Evolutionary conservation across 2,888 invertebrate species (phyloP).

Genomic region (Eupithecia abbreviata): DNA sequence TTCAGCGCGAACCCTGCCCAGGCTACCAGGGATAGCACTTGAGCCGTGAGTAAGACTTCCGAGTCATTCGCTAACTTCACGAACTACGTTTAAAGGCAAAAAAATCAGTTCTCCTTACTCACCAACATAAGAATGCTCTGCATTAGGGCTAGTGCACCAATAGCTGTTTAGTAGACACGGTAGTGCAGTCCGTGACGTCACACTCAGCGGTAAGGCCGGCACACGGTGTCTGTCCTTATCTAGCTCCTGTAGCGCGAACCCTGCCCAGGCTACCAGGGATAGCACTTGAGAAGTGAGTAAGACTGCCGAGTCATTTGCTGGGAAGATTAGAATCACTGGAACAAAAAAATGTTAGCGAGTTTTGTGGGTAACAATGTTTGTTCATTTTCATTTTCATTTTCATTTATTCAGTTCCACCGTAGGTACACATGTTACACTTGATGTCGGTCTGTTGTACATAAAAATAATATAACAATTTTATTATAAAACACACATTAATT

Average conservation of each 20-base stretch:
- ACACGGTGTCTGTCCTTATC: conserved; percentile 61
- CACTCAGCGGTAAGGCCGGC: conserved; percentile 68
- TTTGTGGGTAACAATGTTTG: background rate
- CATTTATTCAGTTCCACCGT: too few relatives aligned
- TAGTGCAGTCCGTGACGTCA: conserved; percentile 59
- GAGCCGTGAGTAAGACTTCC: conserved; percentile 65
- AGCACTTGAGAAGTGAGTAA: conserved; percentile 68
- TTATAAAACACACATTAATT: too few relatives aligned
- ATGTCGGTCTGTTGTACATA: too few relatives aligned
- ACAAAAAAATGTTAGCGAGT: background rate
- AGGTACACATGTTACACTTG: too few relatives aligned
- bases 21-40: conserved; percentile 64
- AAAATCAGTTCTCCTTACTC: conserved; percentile 27
- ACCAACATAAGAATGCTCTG: conserved; percentile 74
- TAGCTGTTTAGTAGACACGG: conserved; percentile 69
- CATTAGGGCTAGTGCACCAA: conserved; percentile 74
- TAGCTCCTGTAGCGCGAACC: conserved; percentile 73
- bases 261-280: conserved; percentile 69
- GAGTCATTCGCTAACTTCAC: conserved; percentile 48
- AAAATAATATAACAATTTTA: too few relatives aligned
- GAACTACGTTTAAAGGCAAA: background rate
- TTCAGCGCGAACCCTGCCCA: conserved; percentile 77
- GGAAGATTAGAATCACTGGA: conserved; percentile 74
- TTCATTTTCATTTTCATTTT: too few relatives aligned
- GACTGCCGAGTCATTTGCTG: conserved; percentile 71